These are phyloP conservation scores for Autographa pulchrina DNA, from an alignment of 2,888 invertebrate genomes.

Conservation along the genomic window DNA sequence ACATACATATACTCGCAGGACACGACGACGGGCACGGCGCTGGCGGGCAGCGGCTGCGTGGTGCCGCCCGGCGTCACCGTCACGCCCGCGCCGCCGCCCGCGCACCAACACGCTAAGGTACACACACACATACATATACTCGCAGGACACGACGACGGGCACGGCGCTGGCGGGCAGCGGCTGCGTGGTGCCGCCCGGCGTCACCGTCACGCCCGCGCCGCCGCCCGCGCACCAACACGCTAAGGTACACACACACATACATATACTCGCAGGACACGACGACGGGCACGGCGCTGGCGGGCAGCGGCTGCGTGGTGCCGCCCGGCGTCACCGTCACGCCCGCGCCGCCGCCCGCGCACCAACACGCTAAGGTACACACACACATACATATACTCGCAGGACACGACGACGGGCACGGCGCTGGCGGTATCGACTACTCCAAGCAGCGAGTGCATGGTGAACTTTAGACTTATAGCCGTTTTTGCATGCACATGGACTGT, in stretches of 20 bases:
- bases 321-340: too few species aligned
- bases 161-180: constrained; percentile 83
- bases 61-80: constrained; percentile 88
- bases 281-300: too few species aligned
- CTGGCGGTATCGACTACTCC: too few species aligned
- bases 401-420: too few species aligned
- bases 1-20: too few species aligned
- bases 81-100: constrained; percentile 87
- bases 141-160: constrained; percentile 68
- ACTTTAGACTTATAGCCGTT: too few species aligned
- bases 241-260: background rate
- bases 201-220: constrained; percentile 87
- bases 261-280: too few species aligned
- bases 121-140: background rate
- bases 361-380: background rate
- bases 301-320: too few species aligned
- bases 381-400: too few species aligned
- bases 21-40: constrained; percentile 74
- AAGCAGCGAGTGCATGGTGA: too few species aligned
- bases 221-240: constrained; percentile 71
- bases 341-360: background rate
- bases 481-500: too few species aligned
- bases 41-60: constrained; percentile 85
- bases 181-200: constrained; percentile 86
- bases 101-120: background rate